Conservation (phyloP, 1,140 invertebrate species). For the Drosophila grimshawi region DNA sequence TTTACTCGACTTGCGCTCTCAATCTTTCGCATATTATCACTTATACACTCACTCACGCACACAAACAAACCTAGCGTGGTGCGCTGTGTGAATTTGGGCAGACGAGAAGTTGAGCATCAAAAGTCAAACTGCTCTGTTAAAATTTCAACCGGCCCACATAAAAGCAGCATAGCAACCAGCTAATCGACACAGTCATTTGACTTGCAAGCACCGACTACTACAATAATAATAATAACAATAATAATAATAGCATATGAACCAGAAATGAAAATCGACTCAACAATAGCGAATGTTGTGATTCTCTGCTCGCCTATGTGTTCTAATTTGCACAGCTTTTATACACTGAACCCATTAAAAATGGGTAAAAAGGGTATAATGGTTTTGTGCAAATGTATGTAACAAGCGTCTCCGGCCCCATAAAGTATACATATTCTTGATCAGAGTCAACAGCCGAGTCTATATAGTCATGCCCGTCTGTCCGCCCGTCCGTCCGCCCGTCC, state of each 20-base stretch:
- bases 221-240: background rate
- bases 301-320: no score
- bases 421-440: no score
- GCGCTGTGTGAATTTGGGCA: background rate
- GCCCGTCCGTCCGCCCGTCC: no score
- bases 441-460: no score
- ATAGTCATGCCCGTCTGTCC: no score
- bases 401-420: no score
- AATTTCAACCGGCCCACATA: constrained; percentile 9
- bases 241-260: constrained; percentile 3
- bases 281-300: no score
- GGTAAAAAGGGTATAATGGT: no score
- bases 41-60: background rate
- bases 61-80: background rate
- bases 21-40: constrained; percentile 20
- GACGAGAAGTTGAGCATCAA: constrained; percentile 3
- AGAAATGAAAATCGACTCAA: no score
- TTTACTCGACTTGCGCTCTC: constrained; percentile 2
- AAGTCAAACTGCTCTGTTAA: constrained; percentile 23
- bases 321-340: no score
- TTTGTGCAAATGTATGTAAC: no score
- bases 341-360: no score
- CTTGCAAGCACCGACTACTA: background rate
- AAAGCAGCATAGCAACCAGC: background rate
- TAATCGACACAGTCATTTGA: constrained; percentile 14